Conservation (phyloP, 2,113 vertebrate genomes). For the Anhinga rufa region DNA sequence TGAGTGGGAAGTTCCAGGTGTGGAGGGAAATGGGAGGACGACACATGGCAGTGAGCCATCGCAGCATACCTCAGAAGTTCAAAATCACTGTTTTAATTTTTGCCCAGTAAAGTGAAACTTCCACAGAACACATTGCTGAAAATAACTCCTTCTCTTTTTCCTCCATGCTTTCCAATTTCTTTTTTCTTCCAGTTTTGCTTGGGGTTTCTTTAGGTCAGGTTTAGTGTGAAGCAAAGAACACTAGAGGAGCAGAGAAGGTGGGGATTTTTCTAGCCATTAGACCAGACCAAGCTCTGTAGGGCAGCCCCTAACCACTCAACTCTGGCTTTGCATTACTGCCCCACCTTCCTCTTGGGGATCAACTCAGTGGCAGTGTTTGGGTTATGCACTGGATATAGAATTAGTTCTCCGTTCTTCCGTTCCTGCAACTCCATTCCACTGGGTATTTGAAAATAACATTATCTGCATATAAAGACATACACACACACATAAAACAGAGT, state of each 20-base stretch:
- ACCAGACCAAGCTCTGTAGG: neutral
- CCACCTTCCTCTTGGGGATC: neutral
- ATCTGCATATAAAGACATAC: neutral
- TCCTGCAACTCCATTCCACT: neutral
- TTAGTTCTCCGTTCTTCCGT: neutral
- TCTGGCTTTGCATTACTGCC: neutral
- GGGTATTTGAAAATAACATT: slow-evolving; percentile 6
- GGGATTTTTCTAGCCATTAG: neutral
- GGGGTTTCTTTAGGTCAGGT: neutral
- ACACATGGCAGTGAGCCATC: fast-evolving
- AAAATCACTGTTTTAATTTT: neutral
- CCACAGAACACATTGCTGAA: neutral
- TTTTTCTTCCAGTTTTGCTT: neutral
- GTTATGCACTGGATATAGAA: neutral
- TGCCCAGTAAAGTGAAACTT: neutral
- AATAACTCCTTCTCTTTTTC: neutral
- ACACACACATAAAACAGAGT: neutral
- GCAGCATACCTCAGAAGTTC: neutral
- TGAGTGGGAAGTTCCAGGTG: neutral
- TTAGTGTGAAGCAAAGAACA: neutral
- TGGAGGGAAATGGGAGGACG: neutral
- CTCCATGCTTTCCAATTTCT: neutral
- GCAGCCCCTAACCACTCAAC: neutral
- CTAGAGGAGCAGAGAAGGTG: neutral
- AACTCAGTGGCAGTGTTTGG: neutral